These are phyloP conservation scores for Cyrtonyx montezumae DNA, from an alignment of 2,113 vertebrate species.

Conservation along the genomic window DNA sequence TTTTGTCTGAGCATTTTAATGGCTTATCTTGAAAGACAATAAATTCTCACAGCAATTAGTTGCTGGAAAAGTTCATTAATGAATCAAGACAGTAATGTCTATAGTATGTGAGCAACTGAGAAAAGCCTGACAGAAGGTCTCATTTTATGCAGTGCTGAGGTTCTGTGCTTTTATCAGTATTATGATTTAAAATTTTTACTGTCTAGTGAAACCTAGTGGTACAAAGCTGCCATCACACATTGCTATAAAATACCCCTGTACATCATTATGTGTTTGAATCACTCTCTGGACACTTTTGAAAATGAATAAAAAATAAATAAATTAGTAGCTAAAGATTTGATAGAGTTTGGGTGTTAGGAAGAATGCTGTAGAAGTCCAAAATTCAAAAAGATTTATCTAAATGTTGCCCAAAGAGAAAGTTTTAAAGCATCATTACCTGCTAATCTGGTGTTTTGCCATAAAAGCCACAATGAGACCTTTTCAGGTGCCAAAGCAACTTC, in stretches of 20 bases:
- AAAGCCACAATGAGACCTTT: not conserved
- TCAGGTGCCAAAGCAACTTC: not conserved
- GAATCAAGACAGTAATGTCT: not conserved
- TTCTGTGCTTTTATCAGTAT: not conserved
- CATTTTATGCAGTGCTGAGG: not conserved
- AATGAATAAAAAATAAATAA: conserved; percentile 36
- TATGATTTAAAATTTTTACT: conserved; percentile 27
- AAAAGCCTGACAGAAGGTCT: conserved; percentile 6
- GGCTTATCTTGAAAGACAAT: not conserved
- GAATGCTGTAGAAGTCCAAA: conserved; percentile 40
- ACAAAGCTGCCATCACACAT: conserved; percentile 31
- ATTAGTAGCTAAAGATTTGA: conserved; percentile 39
- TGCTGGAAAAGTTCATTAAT: not conserved
- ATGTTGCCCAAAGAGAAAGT: not conserved
- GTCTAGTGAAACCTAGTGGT: conserved; percentile 43
- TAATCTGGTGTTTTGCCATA: not conserved
- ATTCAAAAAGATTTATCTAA: conserved; percentile 46
- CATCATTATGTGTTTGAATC: conserved; percentile 17
- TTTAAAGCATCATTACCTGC: not conserved
- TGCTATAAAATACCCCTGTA: conserved; percentile 54
- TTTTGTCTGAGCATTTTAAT: not conserved
- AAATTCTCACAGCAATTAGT: not conserved
- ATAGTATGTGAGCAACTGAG: conserved; percentile 27
- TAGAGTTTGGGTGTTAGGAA: conserved; percentile 43
- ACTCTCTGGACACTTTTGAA: conserved; percentile 31